These are phyloP conservation scores for Otus sunia DNA, from an alignment of 2,113 vertebrate genomes.

Conservation along the genomic window DNA sequence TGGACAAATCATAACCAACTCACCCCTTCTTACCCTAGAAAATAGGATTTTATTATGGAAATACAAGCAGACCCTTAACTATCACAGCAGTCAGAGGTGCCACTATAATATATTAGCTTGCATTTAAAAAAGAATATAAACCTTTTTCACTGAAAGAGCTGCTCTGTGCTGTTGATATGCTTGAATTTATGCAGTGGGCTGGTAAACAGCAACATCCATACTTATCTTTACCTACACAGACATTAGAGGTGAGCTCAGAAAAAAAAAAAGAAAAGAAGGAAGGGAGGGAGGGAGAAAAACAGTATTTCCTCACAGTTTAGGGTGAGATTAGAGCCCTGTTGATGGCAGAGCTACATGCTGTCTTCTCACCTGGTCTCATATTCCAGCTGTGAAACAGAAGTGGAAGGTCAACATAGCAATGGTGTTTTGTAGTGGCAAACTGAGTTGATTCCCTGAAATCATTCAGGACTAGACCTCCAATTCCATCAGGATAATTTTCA, in stretches of 20 bases:
- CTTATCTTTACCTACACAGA: constrained; percentile 19
- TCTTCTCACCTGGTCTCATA: constrained; percentile 32
- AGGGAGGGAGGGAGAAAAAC: background rate
- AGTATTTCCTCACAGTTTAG: background rate
- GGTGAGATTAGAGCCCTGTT: background rate
- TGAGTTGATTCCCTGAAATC: constrained; percentile 41
- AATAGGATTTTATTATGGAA: constrained; percentile 1
- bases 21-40: background rate
- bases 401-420: constrained; percentile 12
- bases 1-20: background rate
- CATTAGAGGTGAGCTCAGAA: background rate
- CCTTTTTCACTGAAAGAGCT: background rate
- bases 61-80: constrained; percentile 24
- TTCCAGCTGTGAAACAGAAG: constrained; percentile 42
- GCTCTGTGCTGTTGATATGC: constrained; percentile 13
- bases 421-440: constrained; percentile 1
- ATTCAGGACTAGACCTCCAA: constrained; percentile 29
- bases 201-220: constrained; percentile 48
- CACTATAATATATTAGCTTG: constrained; percentile 17
- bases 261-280: background rate
- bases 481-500: constrained; percentile 69
- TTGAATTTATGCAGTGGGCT: constrained; percentile 44
- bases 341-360: background rate
- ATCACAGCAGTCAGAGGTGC: background rate
- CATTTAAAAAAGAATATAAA: constrained; percentile 5